These are phyloP conservation scores for Mallateleia sp. DNA, from an alignment of 2,888 invertebrate species.

Conservation along the genomic window DNA sequence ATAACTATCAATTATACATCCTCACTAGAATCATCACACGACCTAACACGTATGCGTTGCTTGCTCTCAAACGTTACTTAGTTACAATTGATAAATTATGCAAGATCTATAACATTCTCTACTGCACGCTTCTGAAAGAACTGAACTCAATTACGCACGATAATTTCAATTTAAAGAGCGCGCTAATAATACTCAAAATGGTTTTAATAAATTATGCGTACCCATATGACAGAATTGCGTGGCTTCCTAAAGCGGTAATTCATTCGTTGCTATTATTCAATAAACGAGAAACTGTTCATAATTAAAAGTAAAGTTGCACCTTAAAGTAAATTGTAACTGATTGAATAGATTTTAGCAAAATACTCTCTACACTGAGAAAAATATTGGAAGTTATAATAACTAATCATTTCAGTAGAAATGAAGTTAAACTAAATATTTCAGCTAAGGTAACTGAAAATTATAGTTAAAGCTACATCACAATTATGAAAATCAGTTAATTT, in stretches of 20 bases:
- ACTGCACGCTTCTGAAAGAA: neutral
- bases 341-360: too few relatives aligned
- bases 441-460: too few relatives aligned
- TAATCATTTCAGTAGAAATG: too few relatives aligned
- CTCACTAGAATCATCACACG: slow-evolving; percentile 67
- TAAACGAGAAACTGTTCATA: neutral
- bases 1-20: slow-evolving; percentile 79
- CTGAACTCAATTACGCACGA: neutral
- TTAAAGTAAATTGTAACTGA: too few relatives aligned
- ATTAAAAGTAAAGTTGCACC: too few relatives aligned
- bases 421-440: too few relatives aligned
- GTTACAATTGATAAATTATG: slow-evolving; percentile 52
- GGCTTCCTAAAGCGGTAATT: neutral
- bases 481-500: too few relatives aligned
- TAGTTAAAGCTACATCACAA: too few relatives aligned
- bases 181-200: neutral
- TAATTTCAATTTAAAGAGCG: neutral
- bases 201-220: neutral
- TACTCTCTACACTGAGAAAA: too few relatives aligned
- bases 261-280: neutral
- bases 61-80: slow-evolving; percentile 53
- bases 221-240: neutral
- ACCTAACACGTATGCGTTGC: slow-evolving; percentile 41
- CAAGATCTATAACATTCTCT: slow-evolving; percentile 22
- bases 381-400: too few relatives aligned